These are phyloP conservation scores for Paguma larvata DNA, from an alignment of 2,797 vertebrate genomes.

Conservation along the genomic window DNA sequence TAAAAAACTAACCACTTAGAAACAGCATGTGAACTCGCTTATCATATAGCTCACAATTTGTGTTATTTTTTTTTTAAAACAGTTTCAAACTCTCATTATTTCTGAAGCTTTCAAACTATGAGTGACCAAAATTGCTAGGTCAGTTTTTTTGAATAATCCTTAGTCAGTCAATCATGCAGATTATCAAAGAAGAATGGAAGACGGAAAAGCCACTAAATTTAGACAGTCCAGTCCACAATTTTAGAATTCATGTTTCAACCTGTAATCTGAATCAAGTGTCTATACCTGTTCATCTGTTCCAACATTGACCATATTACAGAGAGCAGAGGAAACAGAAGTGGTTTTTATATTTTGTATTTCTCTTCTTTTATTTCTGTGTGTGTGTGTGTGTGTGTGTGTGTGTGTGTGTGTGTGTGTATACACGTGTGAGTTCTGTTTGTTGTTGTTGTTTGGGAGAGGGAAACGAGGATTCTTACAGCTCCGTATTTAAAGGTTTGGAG, in stretches of 20 bases:
- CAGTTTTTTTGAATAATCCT: neutral
- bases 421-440: too few species aligned
- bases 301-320: neutral
- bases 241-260: neutral
- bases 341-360: neutral
- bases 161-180: neutral
- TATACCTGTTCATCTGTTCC: neutral
- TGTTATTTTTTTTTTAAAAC: constrained; percentile 66
- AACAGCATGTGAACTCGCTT: constrained; percentile 61
- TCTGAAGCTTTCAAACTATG: constrained; percentile 68
- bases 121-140: constrained; percentile 38
- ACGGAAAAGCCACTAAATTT: neutral
- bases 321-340: neutral
- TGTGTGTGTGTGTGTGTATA: neutral
- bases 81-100: constrained; percentile 74
- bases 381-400: neutral
- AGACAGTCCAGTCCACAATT: neutral
- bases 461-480: neutral
- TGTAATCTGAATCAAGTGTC: neutral
- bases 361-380: neutral
- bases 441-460: neutral
- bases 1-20: constrained; percentile 78
- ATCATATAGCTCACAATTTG: constrained; percentile 66
- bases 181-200: neutral
- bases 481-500: neutral